Evolutionary conservation across 2,888 invertebrate genomes (phyloP).

Genomic region (Drosophila percnosoma): DNA sequence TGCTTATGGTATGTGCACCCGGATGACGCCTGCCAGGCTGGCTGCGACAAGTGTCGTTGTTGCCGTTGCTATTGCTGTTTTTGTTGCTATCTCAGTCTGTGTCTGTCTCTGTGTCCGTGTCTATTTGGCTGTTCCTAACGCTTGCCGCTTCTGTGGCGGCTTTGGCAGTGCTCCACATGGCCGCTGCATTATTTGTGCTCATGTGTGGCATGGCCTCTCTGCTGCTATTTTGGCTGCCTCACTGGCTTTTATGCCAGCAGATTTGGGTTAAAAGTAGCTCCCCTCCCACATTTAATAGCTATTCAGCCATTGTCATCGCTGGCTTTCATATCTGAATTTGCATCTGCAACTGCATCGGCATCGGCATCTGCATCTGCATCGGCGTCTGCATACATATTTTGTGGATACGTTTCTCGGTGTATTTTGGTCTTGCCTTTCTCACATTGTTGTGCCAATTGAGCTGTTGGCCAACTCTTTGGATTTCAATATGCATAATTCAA

Average conservation of each 20-base stretch:
- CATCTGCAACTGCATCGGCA: constrained; percentile 33
- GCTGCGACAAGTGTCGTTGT: constrained; percentile 60
- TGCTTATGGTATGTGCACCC: constrained; percentile 51
- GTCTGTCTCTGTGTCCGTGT: constrained; percentile 1
- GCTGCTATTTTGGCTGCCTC: constrained; percentile 41
- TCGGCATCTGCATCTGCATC: constrained; percentile 15
- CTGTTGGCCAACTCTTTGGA: constrained; percentile 7
- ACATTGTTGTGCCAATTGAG: constrained; percentile 51
- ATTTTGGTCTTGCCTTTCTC: constrained; percentile 10
- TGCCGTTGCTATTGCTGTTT: background rate
- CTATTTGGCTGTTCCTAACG: constrained; percentile 6
- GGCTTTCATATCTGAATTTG: constrained; percentile 17
- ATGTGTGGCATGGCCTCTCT: constrained; percentile 57
- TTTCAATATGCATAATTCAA: constrained; percentile 40
- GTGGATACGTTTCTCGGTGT: constrained; percentile 18
- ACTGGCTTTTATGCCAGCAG: constrained; percentile 74
- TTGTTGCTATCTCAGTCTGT: background rate
- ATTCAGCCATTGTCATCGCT: constrained; percentile 51
- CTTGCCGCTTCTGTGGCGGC: constrained; percentile 51
- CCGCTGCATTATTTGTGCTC: constrained; percentile 73
- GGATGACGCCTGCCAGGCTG: constrained; percentile 70
- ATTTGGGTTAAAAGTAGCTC: constrained; percentile 79
- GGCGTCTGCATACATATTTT: constrained; percentile 11
- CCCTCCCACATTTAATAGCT: constrained; percentile 78
- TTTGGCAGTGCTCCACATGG: constrained; percentile 75